Conservation (phyloP, 2,888 invertebrate species). For the Diplolepis rosae region DNA sequence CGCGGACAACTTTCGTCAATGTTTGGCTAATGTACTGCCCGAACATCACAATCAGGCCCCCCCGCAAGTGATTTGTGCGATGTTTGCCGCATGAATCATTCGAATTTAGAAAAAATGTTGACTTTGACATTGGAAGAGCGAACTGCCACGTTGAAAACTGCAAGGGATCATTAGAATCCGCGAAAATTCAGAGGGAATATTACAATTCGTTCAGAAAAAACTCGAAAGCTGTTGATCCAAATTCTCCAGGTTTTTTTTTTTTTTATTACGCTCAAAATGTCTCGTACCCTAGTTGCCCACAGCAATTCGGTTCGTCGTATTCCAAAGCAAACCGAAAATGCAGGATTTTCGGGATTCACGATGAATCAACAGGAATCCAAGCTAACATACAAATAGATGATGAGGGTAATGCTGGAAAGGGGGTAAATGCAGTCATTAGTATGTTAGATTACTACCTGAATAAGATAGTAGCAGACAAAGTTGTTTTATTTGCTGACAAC, state of each 20-base stretch:
- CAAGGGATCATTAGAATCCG: neutral
- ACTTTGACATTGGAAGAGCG: neutral
- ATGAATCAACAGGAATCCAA: neutral
- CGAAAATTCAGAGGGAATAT: neutral
- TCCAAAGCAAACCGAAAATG: slow-evolving; percentile 7
- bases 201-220: neutral
- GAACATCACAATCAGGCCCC: neutral
- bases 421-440: slow-evolving; percentile 29
- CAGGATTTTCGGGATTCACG: neutral
- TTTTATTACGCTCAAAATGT: neutral
- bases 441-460: slow-evolving; percentile 6
- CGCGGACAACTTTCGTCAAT: neutral
- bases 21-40: neutral
- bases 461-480: neutral
- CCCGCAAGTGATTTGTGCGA: neutral
- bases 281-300: neutral
- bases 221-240: too few species aligned
- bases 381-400: slow-evolving; percentile 6
- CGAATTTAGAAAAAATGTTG: slow-evolving; percentile 13
- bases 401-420: slow-evolving; percentile 13
- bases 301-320: neutral
- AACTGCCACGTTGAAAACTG: neutral
- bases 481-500: neutral
- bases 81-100: neutral
- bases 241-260: too few species aligned